A percentile compares a stretch with the other conserved stretches of the same genome.
These are phyloP conservation scores for Meriones unguiculatus DNA, from an alignment of 2,113 vertebrate genomes.

Conservation along the genomic window DNA sequence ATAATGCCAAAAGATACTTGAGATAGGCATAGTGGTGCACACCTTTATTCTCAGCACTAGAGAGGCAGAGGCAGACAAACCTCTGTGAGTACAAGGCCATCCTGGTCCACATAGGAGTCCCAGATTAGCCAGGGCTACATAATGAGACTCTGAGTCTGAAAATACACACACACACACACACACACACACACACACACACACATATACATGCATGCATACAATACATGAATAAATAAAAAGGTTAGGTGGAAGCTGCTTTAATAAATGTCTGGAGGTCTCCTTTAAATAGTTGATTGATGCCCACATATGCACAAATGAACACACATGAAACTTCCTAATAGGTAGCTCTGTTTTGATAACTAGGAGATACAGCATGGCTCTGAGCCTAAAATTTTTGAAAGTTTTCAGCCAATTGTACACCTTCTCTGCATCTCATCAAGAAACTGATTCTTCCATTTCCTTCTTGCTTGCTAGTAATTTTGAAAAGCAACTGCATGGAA, in stretches of 20 bases:
- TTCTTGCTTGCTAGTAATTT: not conserved
- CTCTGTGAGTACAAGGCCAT: not conserved
- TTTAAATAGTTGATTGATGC: not conserved
- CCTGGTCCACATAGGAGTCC: not conserved
- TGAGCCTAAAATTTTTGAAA: not conserved
- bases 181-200: too few species aligned
- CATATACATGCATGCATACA: not conserved
- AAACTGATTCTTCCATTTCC: not conserved
- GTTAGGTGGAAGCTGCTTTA: not conserved
- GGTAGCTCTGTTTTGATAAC: not conserved
- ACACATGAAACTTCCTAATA: not conserved
- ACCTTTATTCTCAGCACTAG: not conserved
- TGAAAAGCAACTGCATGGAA: not conserved
- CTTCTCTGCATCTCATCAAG: not conserved
- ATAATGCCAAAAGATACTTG: not conserved
- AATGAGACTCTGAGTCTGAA: not conserved
- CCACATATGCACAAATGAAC: not conserved
- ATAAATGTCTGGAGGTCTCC: not conserved
- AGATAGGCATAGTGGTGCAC: not conserved
- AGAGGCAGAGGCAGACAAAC: not conserved
- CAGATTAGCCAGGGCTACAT: not conserved
- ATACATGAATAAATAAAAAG: not conserved
- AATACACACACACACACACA: too few species aligned
- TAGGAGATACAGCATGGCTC: not conserved
- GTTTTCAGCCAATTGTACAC: not conserved